A percentile compares a stretch with the other conserved stretches of the same genome.
These are phyloP conservation scores for Fabriciana adippe DNA, from an alignment of 2,888 invertebrate species.

Conservation along the genomic window DNA sequence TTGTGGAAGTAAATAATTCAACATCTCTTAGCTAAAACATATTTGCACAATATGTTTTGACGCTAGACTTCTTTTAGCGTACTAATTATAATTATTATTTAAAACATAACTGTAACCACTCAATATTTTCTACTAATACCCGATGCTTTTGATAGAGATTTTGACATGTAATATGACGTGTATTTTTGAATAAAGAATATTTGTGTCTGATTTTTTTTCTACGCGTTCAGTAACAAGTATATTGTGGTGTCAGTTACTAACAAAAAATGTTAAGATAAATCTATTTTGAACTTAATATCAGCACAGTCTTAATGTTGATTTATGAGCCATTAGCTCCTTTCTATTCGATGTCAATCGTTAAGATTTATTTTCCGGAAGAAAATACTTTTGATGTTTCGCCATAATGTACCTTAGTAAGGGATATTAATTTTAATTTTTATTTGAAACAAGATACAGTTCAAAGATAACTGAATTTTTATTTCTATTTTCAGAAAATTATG, in stretches of 20 bases:
- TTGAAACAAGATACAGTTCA: conserved; percentile 21
- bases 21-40: conserved; percentile 10
- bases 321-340: conserved; percentile 36
- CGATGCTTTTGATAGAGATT: no score
- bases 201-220: not conserved
- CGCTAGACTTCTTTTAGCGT: not conserved
- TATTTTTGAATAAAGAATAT: no score
- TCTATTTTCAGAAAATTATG: no score
- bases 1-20: conserved; percentile 25
- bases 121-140: no score
- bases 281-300: conserved; percentile 20
- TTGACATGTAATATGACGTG: no score
- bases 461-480: no score
- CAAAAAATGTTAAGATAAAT: conserved; percentile 7
- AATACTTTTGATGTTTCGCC: conserved; percentile 50
- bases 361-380: conserved; percentile 53
- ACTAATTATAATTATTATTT: not conserved
- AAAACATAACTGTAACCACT: no score
- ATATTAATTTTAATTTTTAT: conserved; percentile 28
- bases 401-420: conserved; percentile 23
- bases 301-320: conserved; percentile 38
- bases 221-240: not conserved
- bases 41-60: conserved; percentile 24
- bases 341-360: conserved; percentile 39
- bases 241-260: conserved; percentile 11